phyloP scores from a whole-genome alignment of 2,888 invertebrate species.

The Antitype chi region DNA sequence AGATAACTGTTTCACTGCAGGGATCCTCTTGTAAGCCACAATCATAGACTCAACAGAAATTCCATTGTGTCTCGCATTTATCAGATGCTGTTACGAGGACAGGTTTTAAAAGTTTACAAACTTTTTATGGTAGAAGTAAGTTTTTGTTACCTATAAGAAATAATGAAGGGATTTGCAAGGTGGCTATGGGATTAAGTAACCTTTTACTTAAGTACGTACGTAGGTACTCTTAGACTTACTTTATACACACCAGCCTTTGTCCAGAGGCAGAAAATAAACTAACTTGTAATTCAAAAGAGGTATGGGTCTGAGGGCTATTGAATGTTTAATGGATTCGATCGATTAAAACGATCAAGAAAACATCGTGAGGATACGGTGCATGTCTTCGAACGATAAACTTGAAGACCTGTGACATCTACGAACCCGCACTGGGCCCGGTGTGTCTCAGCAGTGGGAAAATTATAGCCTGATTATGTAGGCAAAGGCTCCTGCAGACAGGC shows the following conservation, averaged over 20 bases:
- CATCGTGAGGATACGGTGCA: no score
- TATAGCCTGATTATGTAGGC: neutral
- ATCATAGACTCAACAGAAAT: conserved; percentile 11
- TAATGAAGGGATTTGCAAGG: neutral
- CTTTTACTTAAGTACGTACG: neutral
- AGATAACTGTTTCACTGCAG: neutral
- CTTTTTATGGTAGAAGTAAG: neutral
- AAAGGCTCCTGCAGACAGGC: neutral
- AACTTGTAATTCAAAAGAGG: neutral
- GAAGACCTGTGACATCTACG: no score
- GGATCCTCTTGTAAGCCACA: neutral
- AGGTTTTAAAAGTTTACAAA: neutral
- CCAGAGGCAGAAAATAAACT: neutral
- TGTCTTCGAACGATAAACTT: no score
- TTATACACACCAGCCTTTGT: neutral
- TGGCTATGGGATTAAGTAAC: neutral
- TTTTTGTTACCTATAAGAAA: no score
- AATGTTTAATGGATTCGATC: neutral
- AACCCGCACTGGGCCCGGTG: no score
- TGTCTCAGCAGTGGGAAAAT: no score
- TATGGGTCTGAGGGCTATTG: neutral
- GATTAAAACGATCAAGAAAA: no score
- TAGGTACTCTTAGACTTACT: neutral
- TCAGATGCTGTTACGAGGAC: neutral
- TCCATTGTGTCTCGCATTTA: neutral